Evolutionary conservation across 2,113 vertebrate species (phyloP).

Genomic region (Cricetomys ansorgei): DNA sequence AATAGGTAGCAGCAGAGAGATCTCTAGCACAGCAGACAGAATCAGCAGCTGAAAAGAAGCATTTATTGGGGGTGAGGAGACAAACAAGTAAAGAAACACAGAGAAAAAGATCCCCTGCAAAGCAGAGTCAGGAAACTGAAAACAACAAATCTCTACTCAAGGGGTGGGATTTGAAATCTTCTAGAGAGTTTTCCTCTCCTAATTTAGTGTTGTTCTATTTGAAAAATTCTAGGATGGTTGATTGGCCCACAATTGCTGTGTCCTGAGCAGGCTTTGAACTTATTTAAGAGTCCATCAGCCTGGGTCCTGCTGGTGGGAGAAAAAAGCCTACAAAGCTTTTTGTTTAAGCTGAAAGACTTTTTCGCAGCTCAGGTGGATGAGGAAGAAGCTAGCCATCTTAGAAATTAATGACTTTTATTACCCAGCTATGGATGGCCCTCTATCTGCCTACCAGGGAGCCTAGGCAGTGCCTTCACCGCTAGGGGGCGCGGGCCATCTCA

Average conservation of each 20-base stretch:
- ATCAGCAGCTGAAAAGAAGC: neutral
- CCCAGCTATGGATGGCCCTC: neutral
- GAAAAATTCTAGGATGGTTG: neutral
- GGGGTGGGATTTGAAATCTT: neutral
- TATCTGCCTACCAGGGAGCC: neutral
- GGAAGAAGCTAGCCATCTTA: neutral
- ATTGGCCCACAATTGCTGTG: neutral
- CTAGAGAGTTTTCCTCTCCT: neutral
- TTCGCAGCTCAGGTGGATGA: neutral
- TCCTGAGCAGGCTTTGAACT: neutral
- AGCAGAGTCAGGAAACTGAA: neutral
- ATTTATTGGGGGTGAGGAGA: too few species aligned
- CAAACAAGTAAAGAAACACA: neutral
- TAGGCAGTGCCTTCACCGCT: too few species aligned
- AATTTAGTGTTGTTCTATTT: neutral
- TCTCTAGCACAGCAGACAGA: neutral
- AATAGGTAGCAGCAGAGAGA: neutral
- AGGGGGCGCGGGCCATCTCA: too few species aligned
- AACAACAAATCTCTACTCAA: neutral
- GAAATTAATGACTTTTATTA: neutral
- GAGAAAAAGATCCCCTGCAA: neutral
- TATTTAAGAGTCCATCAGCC: neutral
- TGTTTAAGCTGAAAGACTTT: neutral
- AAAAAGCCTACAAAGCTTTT: too few species aligned
- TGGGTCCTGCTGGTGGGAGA: neutral